These are phyloP conservation scores for Odontamblyopus lacepedii DNA, from an alignment of 2,797 vertebrate genomes.

Conservation along the genomic window DNA sequence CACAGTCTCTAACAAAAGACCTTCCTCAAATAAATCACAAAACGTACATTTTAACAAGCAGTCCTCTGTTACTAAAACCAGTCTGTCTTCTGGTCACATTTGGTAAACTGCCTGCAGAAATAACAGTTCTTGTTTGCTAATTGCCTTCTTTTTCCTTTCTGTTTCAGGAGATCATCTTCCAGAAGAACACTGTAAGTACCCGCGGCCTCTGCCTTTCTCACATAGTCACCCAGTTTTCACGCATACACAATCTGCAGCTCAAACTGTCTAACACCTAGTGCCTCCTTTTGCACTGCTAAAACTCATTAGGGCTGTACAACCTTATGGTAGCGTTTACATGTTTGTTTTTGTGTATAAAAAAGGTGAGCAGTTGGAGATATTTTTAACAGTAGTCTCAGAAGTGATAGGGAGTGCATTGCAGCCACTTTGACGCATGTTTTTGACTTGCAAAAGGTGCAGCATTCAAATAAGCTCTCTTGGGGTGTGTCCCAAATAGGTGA, in stretches of 20 bases:
- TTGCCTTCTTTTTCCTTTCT: constrained; percentile 35
- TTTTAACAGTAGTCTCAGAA: constrained; percentile 1
- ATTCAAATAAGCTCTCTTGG: constrained; percentile 49
- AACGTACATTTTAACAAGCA: no score
- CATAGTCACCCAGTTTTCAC: constrained; percentile 45
- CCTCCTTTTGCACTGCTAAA: constrained; percentile 20
- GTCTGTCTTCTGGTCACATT: no score
- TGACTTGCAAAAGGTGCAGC: constrained; percentile 53
- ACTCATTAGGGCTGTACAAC: constrained; percentile 19
- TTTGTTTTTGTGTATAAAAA: constrained; percentile 21
- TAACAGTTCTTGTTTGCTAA: constrained; percentile 21
- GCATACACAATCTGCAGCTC: constrained; percentile 27
- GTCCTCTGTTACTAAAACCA: no score
- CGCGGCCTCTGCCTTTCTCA: constrained; percentile 37
- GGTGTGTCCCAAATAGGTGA: neutral
- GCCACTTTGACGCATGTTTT: constrained; percentile 21
- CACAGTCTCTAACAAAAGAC: no score
- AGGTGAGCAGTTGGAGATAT: neutral
- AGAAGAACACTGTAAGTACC: constrained; percentile 99
- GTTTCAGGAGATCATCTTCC: constrained; percentile 95
- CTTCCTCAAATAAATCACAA: no score
- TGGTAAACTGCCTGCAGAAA: constrained; percentile 3
- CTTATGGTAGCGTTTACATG: neutral
- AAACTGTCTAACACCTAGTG: constrained; percentile 37
- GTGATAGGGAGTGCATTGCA: constrained; percentile 9